phyloP scores from a whole-genome alignment of 2,797 vertebrate species.

The Rhadinocentrus ornatus region DNA sequence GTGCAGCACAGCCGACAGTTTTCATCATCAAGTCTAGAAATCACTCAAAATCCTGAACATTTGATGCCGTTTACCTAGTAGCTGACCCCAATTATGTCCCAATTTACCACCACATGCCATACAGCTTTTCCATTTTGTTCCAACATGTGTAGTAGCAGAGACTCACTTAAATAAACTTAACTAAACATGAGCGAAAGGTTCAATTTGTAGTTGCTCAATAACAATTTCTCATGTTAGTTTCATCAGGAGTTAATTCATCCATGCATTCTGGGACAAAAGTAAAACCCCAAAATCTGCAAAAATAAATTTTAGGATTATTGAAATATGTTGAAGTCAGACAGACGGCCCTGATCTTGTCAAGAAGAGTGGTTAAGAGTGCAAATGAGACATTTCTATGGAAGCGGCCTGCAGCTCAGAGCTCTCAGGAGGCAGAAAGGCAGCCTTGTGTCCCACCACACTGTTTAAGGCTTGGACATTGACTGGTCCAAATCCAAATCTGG shows the following conservation, averaged over 20 bases:
- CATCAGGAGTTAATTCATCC: background rate
- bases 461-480: slow-evolving; percentile 59
- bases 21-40: too few relatives aligned
- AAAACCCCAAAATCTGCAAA: background rate
- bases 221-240: too few relatives aligned
- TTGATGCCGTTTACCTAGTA: too few relatives aligned
- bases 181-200: background rate
- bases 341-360: background rate
- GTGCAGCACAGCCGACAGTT: background rate
- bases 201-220: background rate
- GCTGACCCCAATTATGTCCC: too few relatives aligned
- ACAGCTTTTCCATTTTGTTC: background rate
- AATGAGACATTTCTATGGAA: slow-evolving; percentile 44
- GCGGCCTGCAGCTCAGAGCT: slow-evolving; percentile 44
- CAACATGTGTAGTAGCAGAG: background rate
- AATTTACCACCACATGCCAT: too few relatives aligned
- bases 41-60: too few relatives aligned
- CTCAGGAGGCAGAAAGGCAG: slow-evolving; percentile 44
- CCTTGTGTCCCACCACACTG: slow-evolving; percentile 41
- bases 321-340: slow-evolving; percentile 7
- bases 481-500: slow-evolving; percentile 27
- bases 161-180: background rate
- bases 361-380: slow-evolving; percentile 18
- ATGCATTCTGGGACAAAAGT: background rate
- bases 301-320: background rate